phyloP scores from a whole-genome alignment of 64 coral and sea anemone genomes.

The Pocillopora damicornis region DNA sequence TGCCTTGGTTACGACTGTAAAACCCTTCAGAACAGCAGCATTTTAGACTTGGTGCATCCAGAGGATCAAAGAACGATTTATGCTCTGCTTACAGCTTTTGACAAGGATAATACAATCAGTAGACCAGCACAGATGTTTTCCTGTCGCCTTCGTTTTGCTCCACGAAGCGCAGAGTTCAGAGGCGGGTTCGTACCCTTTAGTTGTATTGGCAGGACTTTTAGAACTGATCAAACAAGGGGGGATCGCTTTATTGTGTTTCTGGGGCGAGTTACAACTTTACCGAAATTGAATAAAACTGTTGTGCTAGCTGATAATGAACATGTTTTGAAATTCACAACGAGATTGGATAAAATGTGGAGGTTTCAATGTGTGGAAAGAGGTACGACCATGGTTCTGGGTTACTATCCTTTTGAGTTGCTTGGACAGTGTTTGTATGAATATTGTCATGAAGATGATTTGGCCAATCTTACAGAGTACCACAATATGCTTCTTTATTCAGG shows the following conservation, averaged over 20 bases:
- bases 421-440: constrained; percentile 18
- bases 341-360: constrained; percentile 30
- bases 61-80: constrained; percentile 27
- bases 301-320: background rate
- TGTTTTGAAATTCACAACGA: constrained; percentile 20
- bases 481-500: constrained; percentile 32
- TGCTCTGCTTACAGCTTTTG: constrained; percentile 10
- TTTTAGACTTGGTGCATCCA: constrained; percentile 17
- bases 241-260: background rate
- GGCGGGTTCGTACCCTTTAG: background rate
- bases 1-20: constrained; percentile 1
- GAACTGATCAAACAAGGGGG: background rate
- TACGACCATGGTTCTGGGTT: constrained; percentile 27
- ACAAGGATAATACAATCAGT: background rate
- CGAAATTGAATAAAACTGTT: background rate
- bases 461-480: constrained; percentile 38
- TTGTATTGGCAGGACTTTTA: constrained; percentile 3
- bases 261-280: background rate
- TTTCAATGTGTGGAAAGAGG: constrained; percentile 28
- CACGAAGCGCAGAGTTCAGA: background rate
- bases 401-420: constrained; percentile 27
- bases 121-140: background rate
- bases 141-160: constrained; percentile 8
- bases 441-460: constrained; percentile 30
- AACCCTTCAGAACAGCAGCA: background rate